Base-by-base conservation (phyloP, 1,140 invertebrate species). In the Sinonovacula constricta region DNA sequence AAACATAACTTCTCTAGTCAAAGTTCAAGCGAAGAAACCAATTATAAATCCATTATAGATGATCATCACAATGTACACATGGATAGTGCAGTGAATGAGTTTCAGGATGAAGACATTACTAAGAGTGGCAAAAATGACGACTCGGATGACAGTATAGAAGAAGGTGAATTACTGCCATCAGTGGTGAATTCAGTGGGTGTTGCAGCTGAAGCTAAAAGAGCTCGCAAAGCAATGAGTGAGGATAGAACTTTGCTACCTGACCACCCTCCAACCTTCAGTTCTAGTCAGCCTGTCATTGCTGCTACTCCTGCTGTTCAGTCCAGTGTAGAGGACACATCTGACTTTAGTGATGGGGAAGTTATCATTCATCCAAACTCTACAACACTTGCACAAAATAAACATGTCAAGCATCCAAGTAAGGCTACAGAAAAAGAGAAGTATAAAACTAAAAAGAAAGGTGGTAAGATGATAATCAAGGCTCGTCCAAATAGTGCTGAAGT, bases 401-500 rank as follows among this genome's bases (percentile, higher is more conserved):
- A n/a, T n/a, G n/a, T n/a, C n/a, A n/a, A n/a, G n/a, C 4, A 14
- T 71, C 68, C n/a, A 63, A 22, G 15, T 31, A 62, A 53, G 10
- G 57, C 45, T 18, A 71, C 15, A 71, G 67, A 31, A 24, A 78
- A 63, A 70, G 75, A n/a, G n/a, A 78, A 78, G 53, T 54, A 33
- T 22, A 76, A 45, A 36, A 15, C 72, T 39, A 57, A 49, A 49
- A 36, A 3, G 15, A 60, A 15, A n/a, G 60, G 33, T 62, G 33
- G 34, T 30, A 39, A 54, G 3, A 65, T 15, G 31, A 66, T 22
- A 57, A 28, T 10, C 1, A 83, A 65, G 53, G 15, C 57, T 14
- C 18, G 81, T 22, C 81, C 81, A 45, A 77, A 67, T 74, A 83
- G 81, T 80, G 81, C 78, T 65, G 78, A 76, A 33, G 56, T 76